Evolutionary conservation across 1,140 invertebrate species (phyloP).

Genomic region (Drosophila miranda): DNA sequence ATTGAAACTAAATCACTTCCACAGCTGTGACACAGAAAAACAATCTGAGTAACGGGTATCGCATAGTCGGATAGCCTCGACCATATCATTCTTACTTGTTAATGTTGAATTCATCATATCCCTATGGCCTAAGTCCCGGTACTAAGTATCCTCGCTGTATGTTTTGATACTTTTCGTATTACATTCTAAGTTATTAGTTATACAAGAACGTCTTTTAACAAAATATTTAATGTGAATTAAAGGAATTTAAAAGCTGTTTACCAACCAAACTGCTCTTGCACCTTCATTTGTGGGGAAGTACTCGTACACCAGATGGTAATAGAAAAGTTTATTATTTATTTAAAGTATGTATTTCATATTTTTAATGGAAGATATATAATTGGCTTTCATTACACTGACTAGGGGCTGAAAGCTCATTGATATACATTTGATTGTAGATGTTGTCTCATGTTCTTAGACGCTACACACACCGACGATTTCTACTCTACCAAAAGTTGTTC

Average conservation of each 20-base stretch:
- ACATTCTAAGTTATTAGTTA: constrained; percentile 21
- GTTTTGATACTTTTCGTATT: constrained; percentile 51
- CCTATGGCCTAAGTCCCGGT: constrained; percentile 38
- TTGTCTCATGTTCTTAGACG: constrained; percentile 8
- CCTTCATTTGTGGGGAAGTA: constrained; percentile 13
- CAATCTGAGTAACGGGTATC: no score
- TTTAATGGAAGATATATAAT: constrained; percentile 76
- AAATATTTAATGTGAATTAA: constrained; percentile 36
- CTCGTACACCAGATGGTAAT: constrained; percentile 40
- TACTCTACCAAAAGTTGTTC: constrained; percentile 14
- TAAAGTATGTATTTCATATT: constrained; percentile 75
- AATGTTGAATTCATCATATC: constrained; percentile 30
- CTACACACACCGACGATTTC: constrained; percentile 18
- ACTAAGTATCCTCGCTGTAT: constrained; percentile 49
- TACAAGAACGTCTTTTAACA: constrained; percentile 32
- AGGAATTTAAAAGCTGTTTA: constrained; percentile 50
- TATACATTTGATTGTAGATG: constrained; percentile 39
- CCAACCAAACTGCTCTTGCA: constrained; percentile 21
- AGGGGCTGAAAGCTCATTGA: constrained; percentile 57
- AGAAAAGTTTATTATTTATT: constrained; percentile 69
- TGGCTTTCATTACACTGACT: constrained; percentile 71
- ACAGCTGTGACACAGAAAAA: no score
- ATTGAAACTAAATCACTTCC: no score
- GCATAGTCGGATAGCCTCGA: no score
- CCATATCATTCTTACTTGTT: no score